phyloP scores from a whole-genome alignment of 2,888 invertebrate genomes.

The Latrodectus hesperus region DNA sequence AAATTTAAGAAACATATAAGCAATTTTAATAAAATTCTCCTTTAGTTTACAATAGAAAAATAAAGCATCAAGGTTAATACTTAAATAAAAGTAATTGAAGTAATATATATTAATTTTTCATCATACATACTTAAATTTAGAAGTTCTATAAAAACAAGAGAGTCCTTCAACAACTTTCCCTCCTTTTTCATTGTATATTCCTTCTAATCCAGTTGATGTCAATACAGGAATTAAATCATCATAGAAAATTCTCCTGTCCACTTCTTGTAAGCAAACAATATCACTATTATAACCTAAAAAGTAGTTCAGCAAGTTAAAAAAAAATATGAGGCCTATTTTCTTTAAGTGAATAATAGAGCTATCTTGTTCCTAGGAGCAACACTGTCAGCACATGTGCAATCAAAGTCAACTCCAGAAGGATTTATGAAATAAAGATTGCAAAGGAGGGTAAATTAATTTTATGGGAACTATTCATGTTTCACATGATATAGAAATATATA shows the following conservation, averaged over 20 bases:
- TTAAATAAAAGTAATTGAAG: neutral
- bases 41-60: neutral
- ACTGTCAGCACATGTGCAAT: no score
- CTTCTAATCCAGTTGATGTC: slow-evolving; percentile 78
- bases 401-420: no score
- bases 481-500: no score
- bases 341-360: no score
- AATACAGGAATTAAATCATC: slow-evolving; percentile 81
- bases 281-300: slow-evolving; percentile 89
- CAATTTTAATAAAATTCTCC: neutral
- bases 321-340: neutral
- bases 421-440: no score
- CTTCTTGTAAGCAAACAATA: slow-evolving; percentile 93
- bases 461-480: no score
- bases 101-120: neutral
- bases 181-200: slow-evolving; percentile 83
- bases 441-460: no score
- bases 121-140: slow-evolving; percentile 81
- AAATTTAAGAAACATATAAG: neutral
- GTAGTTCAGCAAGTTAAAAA: neutral
- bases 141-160: slow-evolving; percentile 83
- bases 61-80: neutral
- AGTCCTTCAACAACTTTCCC: slow-evolving; percentile 86
- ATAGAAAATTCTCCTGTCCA: slow-evolving; percentile 86
- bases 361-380: no score